phyloP scores from a whole-genome alignment of 1,140 invertebrate genomes.

The Acromyrmex heyeri region DNA sequence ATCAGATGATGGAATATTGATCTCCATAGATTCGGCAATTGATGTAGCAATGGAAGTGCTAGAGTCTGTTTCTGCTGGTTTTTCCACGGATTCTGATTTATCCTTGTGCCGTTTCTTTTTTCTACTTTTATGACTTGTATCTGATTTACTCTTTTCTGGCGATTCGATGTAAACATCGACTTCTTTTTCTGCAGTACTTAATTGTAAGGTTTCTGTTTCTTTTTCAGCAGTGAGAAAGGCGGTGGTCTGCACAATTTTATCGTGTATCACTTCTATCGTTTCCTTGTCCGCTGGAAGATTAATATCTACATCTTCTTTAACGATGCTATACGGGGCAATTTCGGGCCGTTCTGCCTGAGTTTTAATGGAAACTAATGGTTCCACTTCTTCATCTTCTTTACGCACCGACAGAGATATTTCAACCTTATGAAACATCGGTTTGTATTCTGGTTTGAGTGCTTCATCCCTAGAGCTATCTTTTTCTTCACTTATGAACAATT shows the following conservation, averaged over 20 bases:
- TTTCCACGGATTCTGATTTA: conserved; percentile 50
- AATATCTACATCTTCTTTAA: conserved; percentile 82
- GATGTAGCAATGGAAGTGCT: conserved; percentile 86
- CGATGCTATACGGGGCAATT: conserved; percentile 73
- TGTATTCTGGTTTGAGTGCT: conserved; percentile 75
- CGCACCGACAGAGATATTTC: conserved; percentile 81
- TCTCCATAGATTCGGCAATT: conserved; percentile 89
- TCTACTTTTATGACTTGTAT: conserved; percentile 44
- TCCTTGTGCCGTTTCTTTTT: conserved; percentile 55
- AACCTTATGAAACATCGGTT: conserved; percentile 77
- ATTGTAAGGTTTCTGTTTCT: conserved; percentile 65
- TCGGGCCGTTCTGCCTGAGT: conserved; percentile 77
- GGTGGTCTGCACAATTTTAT: conserved; percentile 79
- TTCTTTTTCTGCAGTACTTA: conserved; percentile 13
- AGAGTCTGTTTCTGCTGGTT: conserved; percentile 77
- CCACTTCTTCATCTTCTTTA: conserved; percentile 75
- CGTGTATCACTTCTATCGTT: conserved; percentile 71
- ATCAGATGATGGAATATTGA: conserved; percentile 86
- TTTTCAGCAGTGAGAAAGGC: conserved; percentile 73
- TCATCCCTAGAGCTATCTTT: conserved; percentile 58
- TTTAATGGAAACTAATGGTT: conserved; percentile 77
- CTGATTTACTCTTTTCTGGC: conserved; percentile 51
- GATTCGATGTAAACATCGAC: conserved; percentile 21
- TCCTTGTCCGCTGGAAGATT: conserved; percentile 78
- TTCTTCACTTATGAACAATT: conserved; percentile 52